phyloP scores from a whole-genome alignment of 2,797 vertebrate species.

The Bradypodion pumilum region DNA sequence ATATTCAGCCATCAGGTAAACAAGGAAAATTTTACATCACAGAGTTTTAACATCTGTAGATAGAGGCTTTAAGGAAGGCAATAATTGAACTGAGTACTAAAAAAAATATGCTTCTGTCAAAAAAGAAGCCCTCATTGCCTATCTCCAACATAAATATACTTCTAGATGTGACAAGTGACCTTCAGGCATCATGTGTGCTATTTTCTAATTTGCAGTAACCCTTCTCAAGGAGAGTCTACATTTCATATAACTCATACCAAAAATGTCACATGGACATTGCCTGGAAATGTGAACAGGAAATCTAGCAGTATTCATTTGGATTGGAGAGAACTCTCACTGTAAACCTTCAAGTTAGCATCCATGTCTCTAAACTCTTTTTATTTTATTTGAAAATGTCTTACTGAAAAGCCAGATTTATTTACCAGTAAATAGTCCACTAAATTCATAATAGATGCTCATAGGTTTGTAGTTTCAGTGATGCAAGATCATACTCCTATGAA shows the following conservation, averaged over 20 bases:
- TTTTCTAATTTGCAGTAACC: background rate
- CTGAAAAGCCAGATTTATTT: background rate
- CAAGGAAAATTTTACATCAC: background rate
- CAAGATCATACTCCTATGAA: background rate
- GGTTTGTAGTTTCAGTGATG: background rate
- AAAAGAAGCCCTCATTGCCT: background rate
- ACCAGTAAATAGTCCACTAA: background rate
- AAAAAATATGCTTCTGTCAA: background rate
- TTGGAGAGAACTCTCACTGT: background rate
- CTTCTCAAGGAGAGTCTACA: background rate
- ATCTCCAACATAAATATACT: background rate
- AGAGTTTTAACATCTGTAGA: background rate
- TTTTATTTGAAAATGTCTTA: background rate
- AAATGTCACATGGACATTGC: background rate
- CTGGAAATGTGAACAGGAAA: background rate
- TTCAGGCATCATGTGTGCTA: background rate
- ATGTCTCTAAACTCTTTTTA: background rate
- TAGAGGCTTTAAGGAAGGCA: background rate
- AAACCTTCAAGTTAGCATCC: background rate
- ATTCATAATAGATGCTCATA: background rate
- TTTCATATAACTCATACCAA: background rate
- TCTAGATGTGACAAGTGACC: background rate
- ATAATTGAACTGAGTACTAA: background rate
- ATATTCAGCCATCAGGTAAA: background rate
- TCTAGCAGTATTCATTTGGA: background rate